Base-by-base conservation (phyloP, 2,113 vertebrate genomes). In the Sinocyclocheilus maitianheensis region DNA sequence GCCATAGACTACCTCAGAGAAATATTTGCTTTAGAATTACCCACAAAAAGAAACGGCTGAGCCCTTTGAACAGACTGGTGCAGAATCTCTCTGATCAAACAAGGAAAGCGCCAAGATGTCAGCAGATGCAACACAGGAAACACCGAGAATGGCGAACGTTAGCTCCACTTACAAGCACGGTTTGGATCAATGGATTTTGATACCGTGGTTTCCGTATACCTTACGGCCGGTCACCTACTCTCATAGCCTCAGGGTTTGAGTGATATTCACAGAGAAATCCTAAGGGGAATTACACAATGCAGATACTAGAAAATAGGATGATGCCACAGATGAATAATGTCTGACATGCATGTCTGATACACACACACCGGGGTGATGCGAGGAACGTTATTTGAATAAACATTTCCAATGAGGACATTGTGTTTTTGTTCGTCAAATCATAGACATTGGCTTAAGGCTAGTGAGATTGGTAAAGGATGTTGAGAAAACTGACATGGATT, bases 11-110 rank as follows among this genome's bases (percentile, higher is more conserved):
- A 85, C 87, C 85, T 87, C 87, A 84, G 78, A 89, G 79, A 86
- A 86, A 87, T 88, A 83, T 90, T 89, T 89, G 85, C 85, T 88
- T 89, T 84, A 90, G 90, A 87, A 87, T 89, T 83, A 85, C 82
- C 69, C 86, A 24, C 79, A 82, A 77, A 85, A 87, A 71, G 83
- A 26, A 83, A 84, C 74, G 60, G 67, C 79, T 83, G 46, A 87
- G 67, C 26, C 86, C 84, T 89, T 89, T 89, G 88, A 89, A 89
- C 86, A 72, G 83, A 79, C 83, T 62, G 51, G 83, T 85, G 88
- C 67, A 69, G 80, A 89, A 87, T 89, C 88, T 87, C 88, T 89
- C 88, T 89, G 88, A 87, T 89, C 88, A 87, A 83, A 89, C 81
- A 77, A 69, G 86, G 65, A 85, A 84, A 83, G 83, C 51, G 48